These are phyloP conservation scores for Deilephila porcellus DNA, from an alignment of 2,888 invertebrate species.

Conservation along the genomic window DNA sequence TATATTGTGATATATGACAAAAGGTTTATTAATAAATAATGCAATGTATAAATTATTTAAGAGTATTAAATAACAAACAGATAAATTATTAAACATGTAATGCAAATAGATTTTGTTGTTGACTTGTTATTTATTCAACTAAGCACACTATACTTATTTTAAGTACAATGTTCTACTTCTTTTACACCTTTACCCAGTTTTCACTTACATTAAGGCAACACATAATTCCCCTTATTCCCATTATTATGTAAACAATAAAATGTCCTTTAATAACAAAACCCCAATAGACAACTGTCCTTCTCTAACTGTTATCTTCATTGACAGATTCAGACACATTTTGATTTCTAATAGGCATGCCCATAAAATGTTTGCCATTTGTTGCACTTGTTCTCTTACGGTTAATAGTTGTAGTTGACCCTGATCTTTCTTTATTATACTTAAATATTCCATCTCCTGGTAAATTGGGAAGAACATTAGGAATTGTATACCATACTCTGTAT, in stretches of 20 bases:
- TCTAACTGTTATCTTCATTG: constrained; percentile 68
- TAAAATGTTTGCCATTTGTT: constrained; percentile 86
- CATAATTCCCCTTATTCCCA: neutral
- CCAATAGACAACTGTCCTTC: neutral
- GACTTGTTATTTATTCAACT: neutral
- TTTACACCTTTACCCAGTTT: neutral
- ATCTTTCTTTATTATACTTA: constrained; percentile 87
- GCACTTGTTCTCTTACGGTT: constrained; percentile 76
- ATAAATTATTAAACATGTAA: neutral
- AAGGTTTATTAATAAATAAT: constrained; percentile 20
- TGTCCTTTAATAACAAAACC: neutral
- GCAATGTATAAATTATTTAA: constrained; percentile 1
- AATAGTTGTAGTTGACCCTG: constrained; percentile 56
- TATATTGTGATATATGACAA: neutral
- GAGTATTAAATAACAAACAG: constrained; percentile 5
- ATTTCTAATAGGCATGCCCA: constrained; percentile 90
- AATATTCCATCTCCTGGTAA: constrained; percentile 92
- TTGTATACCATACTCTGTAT: constrained; percentile 91
- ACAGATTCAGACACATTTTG: constrained; percentile 58
- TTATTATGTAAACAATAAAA: constrained; percentile 1
- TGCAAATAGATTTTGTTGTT: neutral
- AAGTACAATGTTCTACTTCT: constrained; percentile 5
- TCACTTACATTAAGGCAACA: constrained; percentile 10
- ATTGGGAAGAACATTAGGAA: constrained; percentile 86
- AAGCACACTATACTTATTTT: constrained; percentile 4